Evolutionary conservation across 2,113 vertebrate species (phyloP).

Genomic region (Lampris megalopsis): DNA sequence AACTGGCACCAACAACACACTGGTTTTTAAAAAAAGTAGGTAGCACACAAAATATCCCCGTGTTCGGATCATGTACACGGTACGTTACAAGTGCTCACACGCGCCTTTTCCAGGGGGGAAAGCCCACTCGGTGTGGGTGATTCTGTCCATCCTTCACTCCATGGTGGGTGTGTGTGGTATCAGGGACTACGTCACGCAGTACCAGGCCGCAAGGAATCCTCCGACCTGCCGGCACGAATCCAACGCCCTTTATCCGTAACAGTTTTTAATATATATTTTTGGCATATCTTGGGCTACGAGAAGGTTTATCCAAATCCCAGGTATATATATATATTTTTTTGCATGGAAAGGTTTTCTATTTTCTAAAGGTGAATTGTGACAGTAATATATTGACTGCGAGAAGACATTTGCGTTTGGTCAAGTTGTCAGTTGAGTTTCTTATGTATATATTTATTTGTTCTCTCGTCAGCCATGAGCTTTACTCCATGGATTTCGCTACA

Average conservation of each 20-base stretch:
- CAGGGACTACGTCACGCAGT: slow-evolving; percentile 30
- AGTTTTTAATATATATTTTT: slow-evolving; percentile 83
- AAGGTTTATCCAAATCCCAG: slow-evolving; percentile 75
- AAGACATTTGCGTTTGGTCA: slow-evolving; percentile 67
- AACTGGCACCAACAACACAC: slow-evolving; percentile 34
- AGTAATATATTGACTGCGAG: slow-evolving; percentile 48
- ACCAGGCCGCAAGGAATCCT: slow-evolving; percentile 45
- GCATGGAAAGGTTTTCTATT: slow-evolving; percentile 83
- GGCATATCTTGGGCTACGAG: slow-evolving; percentile 82
- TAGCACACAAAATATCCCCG: slow-evolving; percentile 20
- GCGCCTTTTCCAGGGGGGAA: slow-evolving; percentile 34
- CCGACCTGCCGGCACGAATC: slow-evolving; percentile 40
- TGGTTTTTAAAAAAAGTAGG: slow-evolving; percentile 32
- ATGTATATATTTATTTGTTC: slow-evolving; percentile 79
- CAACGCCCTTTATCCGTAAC: slow-evolving; percentile 61
- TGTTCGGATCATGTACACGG: background rate
- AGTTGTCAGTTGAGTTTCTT: slow-evolving; percentile 64
- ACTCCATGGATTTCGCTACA: slow-evolving; percentile 48
- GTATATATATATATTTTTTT: slow-evolving; percentile 75
- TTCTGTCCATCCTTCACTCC: slow-evolving; percentile 38
- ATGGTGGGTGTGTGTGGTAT: slow-evolving; percentile 15
- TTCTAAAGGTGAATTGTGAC: slow-evolving; percentile 70
- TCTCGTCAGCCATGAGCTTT: slow-evolving; percentile 55
- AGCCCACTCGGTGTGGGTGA: slow-evolving; percentile 27
- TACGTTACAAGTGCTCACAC: background rate